Conservation (phyloP, 1,140 invertebrate genomes). For the Lucilia sericata region DNA sequence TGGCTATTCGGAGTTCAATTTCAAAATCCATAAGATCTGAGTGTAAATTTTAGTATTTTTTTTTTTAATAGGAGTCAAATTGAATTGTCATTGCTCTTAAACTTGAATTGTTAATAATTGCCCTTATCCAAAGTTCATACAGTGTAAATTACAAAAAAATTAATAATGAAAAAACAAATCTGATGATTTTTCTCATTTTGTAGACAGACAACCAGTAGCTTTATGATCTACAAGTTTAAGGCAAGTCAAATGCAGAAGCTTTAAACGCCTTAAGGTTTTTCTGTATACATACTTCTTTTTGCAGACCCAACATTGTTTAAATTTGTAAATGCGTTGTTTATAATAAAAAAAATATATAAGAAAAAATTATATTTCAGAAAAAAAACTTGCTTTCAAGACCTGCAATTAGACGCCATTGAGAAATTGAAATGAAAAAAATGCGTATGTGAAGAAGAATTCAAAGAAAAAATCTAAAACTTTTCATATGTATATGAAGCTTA, state of each 20-base stretch:
- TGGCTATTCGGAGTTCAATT: too few relatives aligned
- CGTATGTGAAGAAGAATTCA: not conserved
- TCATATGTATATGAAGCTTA: not conserved
- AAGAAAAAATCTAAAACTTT: not conserved
- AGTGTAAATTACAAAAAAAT: not conserved
- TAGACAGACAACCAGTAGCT: slow-evolving; percentile 32
- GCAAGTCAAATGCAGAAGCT: slow-evolving; percentile 33
- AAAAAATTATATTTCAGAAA: not conserved
- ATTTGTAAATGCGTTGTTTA: not conserved
- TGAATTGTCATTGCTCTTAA: too few relatives aligned
- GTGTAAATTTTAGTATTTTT: too few relatives aligned
- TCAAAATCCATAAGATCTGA: too few relatives aligned
- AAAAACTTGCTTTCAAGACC: slow-evolving; percentile 24
- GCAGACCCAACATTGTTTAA: not conserved
- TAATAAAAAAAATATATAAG: not conserved
- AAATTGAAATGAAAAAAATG: not conserved
- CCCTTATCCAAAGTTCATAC: not conserved
- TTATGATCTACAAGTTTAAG: slow-evolving; percentile 31
- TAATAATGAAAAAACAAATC: too few relatives aligned
- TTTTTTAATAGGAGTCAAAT: too few relatives aligned
- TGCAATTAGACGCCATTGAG: slow-evolving; percentile 41
- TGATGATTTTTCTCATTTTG: slow-evolving; percentile 6
- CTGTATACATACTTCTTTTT: not conserved
- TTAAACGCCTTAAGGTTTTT: slow-evolving; percentile 32
- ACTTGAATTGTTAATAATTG: too few relatives aligned